A percentile compares a stretch with the other conserved stretches of the same genome.
Evolutionary conservation across 2,113 vertebrate genomes (phyloP).

Genomic region (Thalassoma bifasciatum): DNA sequence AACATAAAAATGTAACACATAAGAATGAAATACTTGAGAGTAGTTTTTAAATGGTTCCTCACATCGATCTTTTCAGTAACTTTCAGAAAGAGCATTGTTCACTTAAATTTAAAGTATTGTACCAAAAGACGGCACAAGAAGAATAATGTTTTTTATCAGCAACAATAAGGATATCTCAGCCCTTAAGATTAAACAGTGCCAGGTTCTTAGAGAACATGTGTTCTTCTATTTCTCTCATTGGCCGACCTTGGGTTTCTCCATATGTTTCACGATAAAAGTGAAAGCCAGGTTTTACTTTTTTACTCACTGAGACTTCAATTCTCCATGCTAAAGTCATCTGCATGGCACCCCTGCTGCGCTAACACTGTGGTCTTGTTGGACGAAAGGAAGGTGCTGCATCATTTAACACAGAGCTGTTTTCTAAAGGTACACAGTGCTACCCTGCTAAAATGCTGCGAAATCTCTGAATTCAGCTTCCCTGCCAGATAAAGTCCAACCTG

Average conservation of each 20-base stretch:
- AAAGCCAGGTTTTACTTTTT: not conserved
- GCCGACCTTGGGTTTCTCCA: not conserved
- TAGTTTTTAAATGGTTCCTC: conserved; percentile 1
- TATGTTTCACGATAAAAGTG: not conserved
- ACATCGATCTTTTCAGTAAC: not conserved
- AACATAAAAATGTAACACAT: conserved; percentile 35
- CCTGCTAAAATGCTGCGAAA: conserved; percentile 29
- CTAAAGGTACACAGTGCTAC: no score
- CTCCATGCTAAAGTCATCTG: not conserved
- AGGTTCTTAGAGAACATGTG: not conserved
- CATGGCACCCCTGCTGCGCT: conserved; percentile 1
- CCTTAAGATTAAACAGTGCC: no score
- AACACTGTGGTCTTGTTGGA: conserved; percentile 14
- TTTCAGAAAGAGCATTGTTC: not conserved
- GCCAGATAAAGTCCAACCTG: not conserved
- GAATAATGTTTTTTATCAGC: no score
- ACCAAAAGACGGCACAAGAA: no score
- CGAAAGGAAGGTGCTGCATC: conserved; percentile 23
- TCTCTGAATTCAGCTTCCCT: conserved; percentile 23
- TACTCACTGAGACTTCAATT: not conserved
- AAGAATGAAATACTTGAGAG: conserved; percentile 10
- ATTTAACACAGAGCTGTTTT: not conserved
- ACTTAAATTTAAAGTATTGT: not conserved
- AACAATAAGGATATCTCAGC: no score
- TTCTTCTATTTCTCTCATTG: not conserved